Base-by-base conservation (phyloP, 2,888 invertebrate genomes). In the Oscheius sp. region DNA sequence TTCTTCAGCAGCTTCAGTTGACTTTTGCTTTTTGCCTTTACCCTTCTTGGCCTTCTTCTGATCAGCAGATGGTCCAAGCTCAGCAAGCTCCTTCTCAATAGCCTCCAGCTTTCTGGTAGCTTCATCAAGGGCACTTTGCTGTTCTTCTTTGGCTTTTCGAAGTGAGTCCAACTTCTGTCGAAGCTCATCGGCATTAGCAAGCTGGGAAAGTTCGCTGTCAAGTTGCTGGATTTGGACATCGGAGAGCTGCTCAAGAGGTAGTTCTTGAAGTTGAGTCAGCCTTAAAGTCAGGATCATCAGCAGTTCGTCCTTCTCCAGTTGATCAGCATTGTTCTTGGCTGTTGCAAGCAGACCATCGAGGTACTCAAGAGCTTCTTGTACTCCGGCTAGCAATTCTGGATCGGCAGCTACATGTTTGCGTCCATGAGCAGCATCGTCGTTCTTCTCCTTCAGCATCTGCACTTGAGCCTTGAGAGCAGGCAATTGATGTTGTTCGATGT, bases 391-490 rank as follows among this genome's bases (percentile, higher is more conserved):
- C 33, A 78, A 70, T 42, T 77, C 70, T 51, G 72, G 63, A 73
- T 76, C 76, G 37, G 73, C 68, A 48, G 70, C 65, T 60, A 79
- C 79, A 55, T 78, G 77, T 48, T 77, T 75, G 35, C 79, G 72
- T 29, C 76, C 73, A 29, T 77, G 72, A 33, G 65, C 76, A 57
- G 55, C 76, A 37, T 77, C 77, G 48, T 76, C 71, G n/a, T 73
- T 72, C 68, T 71, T 77, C 58, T 77, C 77, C 65, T 79, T 71
- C 71, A 79, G 70, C 48, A 74, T 51, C 48, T 76, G 72, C 53
- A 79, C 62, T 74, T 79, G 79, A 29, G 79, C 79, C 50, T 74
- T 76, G 57, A 79, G 74, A 42, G 79, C 79, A 59, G 79, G 79
- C 62, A 77, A 57, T 50, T 76, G 48, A 42, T 72, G 60, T 53